A percentile compares a stretch with the other conserved stretches of the same genome.
These are phyloP conservation scores for Magallana ariakensis DNA, from an alignment of 1,140 invertebrate species.

Conservation along the genomic window DNA sequence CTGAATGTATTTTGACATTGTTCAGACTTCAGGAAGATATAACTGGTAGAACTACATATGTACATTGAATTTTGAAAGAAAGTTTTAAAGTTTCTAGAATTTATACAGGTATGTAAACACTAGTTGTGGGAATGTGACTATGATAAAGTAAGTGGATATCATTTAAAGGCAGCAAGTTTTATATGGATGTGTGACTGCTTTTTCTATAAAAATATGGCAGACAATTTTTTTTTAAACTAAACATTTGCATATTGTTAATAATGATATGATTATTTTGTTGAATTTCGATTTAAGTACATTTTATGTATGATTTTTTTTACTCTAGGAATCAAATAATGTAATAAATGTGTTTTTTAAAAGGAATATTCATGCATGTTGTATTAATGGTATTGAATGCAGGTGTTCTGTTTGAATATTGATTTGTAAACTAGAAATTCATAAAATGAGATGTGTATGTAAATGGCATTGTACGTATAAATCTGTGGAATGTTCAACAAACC, in stretches of 20 bases:
- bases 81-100: no score
- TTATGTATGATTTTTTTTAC: not conserved
- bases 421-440: no score
- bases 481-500: no score
- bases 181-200: not conserved
- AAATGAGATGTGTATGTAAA: not conserved
- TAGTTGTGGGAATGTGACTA: no score
- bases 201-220: not conserved
- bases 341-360: not conserved
- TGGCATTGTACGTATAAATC: not conserved
- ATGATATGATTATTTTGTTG: not conserved
- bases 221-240: not conserved
- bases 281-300: not conserved
- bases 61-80: no score
- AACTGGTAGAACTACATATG: no score
- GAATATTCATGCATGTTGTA: not conserved
- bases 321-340: not conserved
- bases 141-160: not conserved
- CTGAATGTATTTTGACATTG: no score
- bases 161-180: constrained; percentile 24
- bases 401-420: no score
- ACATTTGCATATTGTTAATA: not conserved
- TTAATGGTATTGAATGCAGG: no score
- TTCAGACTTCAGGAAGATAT: no score
- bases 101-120: no score